These are phyloP conservation scores for Tupaia tana DNA, from an alignment of 2,113 vertebrate species.

Conservation along the genomic window DNA sequence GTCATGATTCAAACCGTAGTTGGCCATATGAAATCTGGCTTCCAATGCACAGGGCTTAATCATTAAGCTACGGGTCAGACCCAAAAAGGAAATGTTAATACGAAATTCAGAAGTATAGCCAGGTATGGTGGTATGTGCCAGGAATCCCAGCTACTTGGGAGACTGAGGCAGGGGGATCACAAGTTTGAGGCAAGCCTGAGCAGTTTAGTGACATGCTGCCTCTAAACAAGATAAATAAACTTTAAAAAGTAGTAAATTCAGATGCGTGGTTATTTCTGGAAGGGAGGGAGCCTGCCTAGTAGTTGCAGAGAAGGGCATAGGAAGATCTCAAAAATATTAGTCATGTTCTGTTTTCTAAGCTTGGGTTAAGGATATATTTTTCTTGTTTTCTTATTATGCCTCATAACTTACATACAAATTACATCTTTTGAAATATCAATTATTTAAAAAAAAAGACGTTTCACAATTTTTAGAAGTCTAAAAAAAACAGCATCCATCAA, in stretches of 20 bases:
- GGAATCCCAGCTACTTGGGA: too few relatives aligned
- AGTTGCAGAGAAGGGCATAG: background rate
- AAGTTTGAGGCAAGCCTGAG: too few relatives aligned
- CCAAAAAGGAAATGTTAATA: too few relatives aligned
- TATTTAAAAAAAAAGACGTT: background rate
- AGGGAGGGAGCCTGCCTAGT: background rate
- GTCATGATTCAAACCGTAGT: too few relatives aligned
- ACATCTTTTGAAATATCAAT: background rate
- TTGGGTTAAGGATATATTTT: background rate
- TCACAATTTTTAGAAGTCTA: background rate
- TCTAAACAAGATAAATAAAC: too few relatives aligned
- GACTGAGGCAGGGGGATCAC: too few relatives aligned
- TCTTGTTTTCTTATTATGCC: background rate
- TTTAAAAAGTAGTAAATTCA: background rate
- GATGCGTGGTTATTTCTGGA: background rate
- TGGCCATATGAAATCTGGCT: too few relatives aligned
- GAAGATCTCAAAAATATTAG: background rate
- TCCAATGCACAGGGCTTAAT: too few relatives aligned
- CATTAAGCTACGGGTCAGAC: too few relatives aligned
- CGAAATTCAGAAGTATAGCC: too few relatives aligned
- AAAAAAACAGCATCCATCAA: background rate
- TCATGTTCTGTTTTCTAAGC: slow-evolving; percentile 15
- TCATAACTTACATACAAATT: slow-evolving; percentile 13
- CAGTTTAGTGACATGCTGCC: too few relatives aligned
- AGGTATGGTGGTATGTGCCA: too few relatives aligned